Evolutionary conservation across 2,888 invertebrate genomes (phyloP), one percentile per base, ranked within the genome.

Genomic region (Ypsolopha scabrella): DNA sequence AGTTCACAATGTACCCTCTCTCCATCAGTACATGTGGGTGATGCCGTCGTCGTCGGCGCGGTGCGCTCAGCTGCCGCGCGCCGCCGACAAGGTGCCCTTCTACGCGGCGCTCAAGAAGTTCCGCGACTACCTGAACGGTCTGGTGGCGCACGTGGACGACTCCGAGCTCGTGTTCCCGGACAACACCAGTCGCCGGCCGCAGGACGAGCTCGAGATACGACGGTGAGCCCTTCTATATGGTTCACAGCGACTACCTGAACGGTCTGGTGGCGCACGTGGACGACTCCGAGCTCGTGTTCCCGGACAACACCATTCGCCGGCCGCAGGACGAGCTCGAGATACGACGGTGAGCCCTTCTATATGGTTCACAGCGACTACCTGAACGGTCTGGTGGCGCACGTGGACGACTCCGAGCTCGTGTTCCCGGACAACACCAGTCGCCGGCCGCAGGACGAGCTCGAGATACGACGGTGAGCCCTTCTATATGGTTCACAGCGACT

Each of bases 1-100:
- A n/a, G n/a, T n/a, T n/a, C n/a, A n/a, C n/a, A n/a, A n/a, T n/a
- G n/a, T 24, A 24, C 36, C 36, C 38, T 33, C 39, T 36, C 3
- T 10, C 37, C 44, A 13, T 44, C 88, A 98, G 97, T 94, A 95
- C 77, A 95, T 98, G 90, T 99, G 96, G 95, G 98, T 99, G 72
- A 98, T 98, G 98, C 98, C 98, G 58, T 98, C 98, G 51, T 98
- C 98, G 50, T 97, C 97, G 70, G 98, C 98, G 49, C 91, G 98
- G 51, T 98, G 97, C 87, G 97, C 98, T 41, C 98, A 98, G 80
- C 88, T 98, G 62, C 98, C 98, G n/a, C 90, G 98, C 62, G 97
- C 98, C 14, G 95, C 96, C 0, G 98, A 99, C 87, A 99, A 99
- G 87, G 96, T 99, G 54, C 98, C 98, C 58, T 99, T 97, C 87